phyloP scores from a whole-genome alignment of 2,797 vertebrate species.

The Glyptemys insculpta region DNA sequence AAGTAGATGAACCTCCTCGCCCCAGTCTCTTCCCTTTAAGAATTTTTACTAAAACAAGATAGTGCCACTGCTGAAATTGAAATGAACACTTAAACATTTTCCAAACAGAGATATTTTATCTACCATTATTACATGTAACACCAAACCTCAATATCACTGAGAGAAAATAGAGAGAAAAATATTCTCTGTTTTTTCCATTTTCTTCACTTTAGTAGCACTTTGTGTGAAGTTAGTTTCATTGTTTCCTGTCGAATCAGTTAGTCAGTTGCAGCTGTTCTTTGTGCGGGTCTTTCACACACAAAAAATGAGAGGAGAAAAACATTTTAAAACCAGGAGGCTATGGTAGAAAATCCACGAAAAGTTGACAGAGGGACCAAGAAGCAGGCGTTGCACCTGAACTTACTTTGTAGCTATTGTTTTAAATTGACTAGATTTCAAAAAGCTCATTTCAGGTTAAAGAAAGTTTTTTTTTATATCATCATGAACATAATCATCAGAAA shows the following conservation, averaged over 20 bases:
- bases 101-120: background rate
- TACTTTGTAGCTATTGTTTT: background rate
- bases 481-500: too few relatives aligned
- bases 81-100: background rate
- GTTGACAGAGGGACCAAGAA: background rate
- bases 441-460: background rate
- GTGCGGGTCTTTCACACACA: background rate
- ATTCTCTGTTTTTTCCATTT: background rate
- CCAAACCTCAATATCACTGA: background rate
- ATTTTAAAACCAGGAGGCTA: fast-evolving
- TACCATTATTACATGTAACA: background rate
- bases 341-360: background rate
- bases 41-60: background rate
- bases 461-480: background rate
- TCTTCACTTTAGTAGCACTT: background rate
- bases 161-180: background rate
- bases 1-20: background rate
- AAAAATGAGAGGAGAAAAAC: background rate
- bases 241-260: background rate
- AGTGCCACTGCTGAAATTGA: background rate
- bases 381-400: background rate
- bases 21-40: background rate
- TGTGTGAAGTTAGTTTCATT: background rate
- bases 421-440: background rate
- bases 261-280: background rate